Conservation (phyloP, 2,888 invertebrate species). For the Leptinotarsa haldemani region DNA sequence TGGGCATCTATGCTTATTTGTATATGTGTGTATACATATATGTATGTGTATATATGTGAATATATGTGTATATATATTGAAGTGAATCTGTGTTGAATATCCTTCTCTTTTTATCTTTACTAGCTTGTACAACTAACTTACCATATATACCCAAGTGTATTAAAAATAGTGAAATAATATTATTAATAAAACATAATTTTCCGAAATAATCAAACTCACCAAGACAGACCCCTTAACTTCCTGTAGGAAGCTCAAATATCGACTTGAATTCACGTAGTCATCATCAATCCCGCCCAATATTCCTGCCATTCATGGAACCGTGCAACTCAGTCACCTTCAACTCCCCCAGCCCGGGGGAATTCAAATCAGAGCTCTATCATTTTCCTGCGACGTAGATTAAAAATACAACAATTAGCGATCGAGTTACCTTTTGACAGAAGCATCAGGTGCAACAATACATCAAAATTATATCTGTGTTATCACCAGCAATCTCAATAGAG, state of each 20-base stretch:
- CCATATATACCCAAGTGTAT: too few relatives aligned
- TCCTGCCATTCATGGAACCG: neutral
- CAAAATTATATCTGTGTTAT: constrained; percentile 57
- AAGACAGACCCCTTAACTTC: too few relatives aligned
- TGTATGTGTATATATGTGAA: too few relatives aligned
- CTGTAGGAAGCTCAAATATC: neutral
- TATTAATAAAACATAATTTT: neutral
- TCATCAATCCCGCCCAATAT: neutral
- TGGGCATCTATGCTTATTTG: too few relatives aligned
- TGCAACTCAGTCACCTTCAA: neutral
- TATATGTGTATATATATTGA: too few relatives aligned
- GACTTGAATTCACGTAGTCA: neutral
- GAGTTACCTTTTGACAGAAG: constrained; percentile 27
- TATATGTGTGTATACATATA: too few relatives aligned
- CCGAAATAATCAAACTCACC: neutral
- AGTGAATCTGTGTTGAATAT: too few relatives aligned
- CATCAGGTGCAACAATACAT: constrained; percentile 48
- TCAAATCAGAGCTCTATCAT: neutral
- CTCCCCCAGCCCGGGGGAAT: neutral
- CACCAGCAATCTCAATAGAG: constrained; percentile 62
- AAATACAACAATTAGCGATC: constrained; percentile 8
- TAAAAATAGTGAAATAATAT: too few relatives aligned
- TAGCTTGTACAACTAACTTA: too few relatives aligned
- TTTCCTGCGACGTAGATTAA: neutral
- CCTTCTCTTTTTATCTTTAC: too few relatives aligned